Evolutionary conservation across 2,888 invertebrate species (phyloP), one percentile per base, ranked within the genome.

Genomic region (Dugesia japonica): DNA sequence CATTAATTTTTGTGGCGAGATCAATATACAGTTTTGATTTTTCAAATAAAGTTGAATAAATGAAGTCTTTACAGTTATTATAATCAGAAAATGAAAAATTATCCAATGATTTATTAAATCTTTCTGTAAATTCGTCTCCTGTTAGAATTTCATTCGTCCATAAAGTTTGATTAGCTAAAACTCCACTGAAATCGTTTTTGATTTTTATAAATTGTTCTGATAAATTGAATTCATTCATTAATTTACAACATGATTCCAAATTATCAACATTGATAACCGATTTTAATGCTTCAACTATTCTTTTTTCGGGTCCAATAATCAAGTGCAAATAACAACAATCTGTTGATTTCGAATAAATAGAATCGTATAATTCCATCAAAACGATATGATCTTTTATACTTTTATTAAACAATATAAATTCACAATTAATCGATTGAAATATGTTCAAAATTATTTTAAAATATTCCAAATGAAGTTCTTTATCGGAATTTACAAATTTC

Each of bases 231-330:
- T 56, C 56, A 20, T 7, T 23, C 56, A 56, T 56, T 23, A 56
- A 56, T 56, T 56, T 4, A n/a, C 9, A 56, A 56, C 56, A 56
- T n/a, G n/a, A 56, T n/a, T 56, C 56, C n/a, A 56, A 56, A 56
- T 56, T 56, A 4, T 56, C 56, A 23, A 56, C 56, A 56, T 56
- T 56, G 4, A 56, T 23, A 23, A 56, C 56, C 4, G 7, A 1
- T 56, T 56, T 56, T 23, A 56, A 56, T 4, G 56, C 56, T n/a
- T 56, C 56, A n/a, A 56, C 1, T 13, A 56, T n/a, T 13, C n/a
- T 56, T 23, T n/a, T 20, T n/a, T 56, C 9, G 17, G 9, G 17
- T 4, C 23, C 56, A 23, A 56, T 23, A 56, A 56, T 9, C 4
- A 56, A n/a, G 17, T 56, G 9, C n/a, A 56, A 23, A 56, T 56